Evolutionary conservation across 2,888 invertebrate genomes (phyloP), one percentile per base, ranked within the genome.

Genomic region (Hecatera dysodea): DNA sequence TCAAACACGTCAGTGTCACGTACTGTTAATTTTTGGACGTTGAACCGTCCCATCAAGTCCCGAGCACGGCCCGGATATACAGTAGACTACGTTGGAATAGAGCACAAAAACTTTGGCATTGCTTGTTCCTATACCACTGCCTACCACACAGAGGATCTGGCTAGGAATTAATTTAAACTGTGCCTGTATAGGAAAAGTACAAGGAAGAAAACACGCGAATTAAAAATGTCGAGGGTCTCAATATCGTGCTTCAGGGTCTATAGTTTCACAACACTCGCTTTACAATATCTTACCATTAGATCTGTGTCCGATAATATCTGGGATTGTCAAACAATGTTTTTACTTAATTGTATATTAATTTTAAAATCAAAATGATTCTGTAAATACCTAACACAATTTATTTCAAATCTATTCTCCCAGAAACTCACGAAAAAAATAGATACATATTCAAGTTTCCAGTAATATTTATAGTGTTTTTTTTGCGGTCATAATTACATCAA

Each of bases 221-320:
- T 71, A 2, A 15, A 60, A 53, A 22, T 62, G 9, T 42, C 22
- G 11, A 27, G 22, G 53, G 48, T 42, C 24, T 50, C 5, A 42
- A 55, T 48, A 72, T n/a, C 56, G 69, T 83, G 72, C 69, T 67
- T 59, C 36, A 44, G 66, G 57, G 46, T 61, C 44, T 65, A 55
- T 44, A 8, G 3, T 2, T 65, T 56, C 67, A 81, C 67, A 77
- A 73, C 73, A 75, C 64, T 65, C 64, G 65, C 72, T 71, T 75
- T 74, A 82, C 69, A 75, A 64, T 70, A 74, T 88, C 95, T 95
- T 94, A 95, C 95, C 95, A 90, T 88, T 71, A 94, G 87, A 88
- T 93, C 89, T 81, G 92, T 94, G 80, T 94, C 92, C 93, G 92
- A 89, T 81, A 90, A 85, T 86, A 93, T 94, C 94, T 95, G 90